Evolutionary conservation across 2,113 vertebrate species (phyloP).

Genomic region (Solea senegalensis): DNA sequence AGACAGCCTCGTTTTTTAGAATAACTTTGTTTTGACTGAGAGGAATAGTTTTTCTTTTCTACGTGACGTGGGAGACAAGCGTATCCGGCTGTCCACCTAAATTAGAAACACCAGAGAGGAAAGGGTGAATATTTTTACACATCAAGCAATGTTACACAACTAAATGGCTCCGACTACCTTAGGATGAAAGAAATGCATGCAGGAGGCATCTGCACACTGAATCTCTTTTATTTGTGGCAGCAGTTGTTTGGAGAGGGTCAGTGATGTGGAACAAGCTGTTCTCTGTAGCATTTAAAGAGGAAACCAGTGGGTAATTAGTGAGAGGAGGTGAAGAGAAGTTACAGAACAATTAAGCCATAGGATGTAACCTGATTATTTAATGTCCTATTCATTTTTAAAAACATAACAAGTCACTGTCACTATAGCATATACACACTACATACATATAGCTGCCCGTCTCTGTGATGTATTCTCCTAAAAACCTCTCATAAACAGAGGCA

Average conservation of each 20-base stretch:
- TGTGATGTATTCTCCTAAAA: not conserved
- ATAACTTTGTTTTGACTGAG: slow-evolving; percentile 14
- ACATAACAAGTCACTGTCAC: not conserved
- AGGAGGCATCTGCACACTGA: slow-evolving; percentile 13
- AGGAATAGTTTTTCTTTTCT: slow-evolving; percentile 20
- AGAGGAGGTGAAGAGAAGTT: slow-evolving; percentile 13
- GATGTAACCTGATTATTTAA: not conserved
- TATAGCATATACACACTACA: not conserved
- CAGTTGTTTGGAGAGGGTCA: slow-evolving; percentile 7
- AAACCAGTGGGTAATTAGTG: slow-evolving; percentile 23
- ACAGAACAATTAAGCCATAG: not conserved
- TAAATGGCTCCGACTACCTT: slow-evolving; percentile 12
- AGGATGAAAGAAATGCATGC: slow-evolving; percentile 26
- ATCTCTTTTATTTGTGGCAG: not conserved
- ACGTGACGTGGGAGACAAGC: not conserved
- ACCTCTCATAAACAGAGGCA: not conserved
- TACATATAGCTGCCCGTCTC: slow-evolving; percentile 4
- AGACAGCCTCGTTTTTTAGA: slow-evolving; percentile 15
- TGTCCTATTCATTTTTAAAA: not conserved
- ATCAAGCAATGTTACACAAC: slow-evolving; percentile 33
- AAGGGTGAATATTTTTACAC: slow-evolving; percentile 13
- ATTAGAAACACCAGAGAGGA: slow-evolving; percentile 8
- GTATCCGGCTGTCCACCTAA: slow-evolving; percentile 13
- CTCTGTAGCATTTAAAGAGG: slow-evolving; percentile 11
- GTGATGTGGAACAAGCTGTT: not conserved